Percentiles rank a stretch among this genome's conserved stretches.
Conservation (phyloP, 2,888 invertebrate genomes). For the Chrysomela aeneicollis region DNA sequence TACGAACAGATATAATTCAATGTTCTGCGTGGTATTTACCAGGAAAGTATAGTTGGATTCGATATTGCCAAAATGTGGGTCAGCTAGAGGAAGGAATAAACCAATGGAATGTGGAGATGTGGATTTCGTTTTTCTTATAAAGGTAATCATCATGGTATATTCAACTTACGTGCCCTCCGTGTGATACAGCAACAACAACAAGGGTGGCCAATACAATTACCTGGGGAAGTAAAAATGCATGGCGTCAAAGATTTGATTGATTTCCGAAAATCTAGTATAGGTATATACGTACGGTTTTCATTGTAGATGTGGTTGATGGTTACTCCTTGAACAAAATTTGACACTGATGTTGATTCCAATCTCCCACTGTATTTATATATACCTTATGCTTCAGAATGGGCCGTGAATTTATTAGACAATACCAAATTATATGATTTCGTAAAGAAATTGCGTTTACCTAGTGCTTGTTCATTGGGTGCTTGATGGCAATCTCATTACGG, state of each 20-base stretch:
- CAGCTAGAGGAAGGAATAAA: too few relatives aligned
- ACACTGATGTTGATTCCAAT: not conserved
- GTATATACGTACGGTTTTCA: not conserved
- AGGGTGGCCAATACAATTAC: not conserved
- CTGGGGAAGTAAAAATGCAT: not conserved
- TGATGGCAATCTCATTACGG: not conserved
- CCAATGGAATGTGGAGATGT: too few relatives aligned
- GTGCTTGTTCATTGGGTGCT: not conserved
- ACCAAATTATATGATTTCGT: not conserved
- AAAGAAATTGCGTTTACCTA: not conserved
- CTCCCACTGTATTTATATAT: not conserved
- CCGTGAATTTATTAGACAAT: not conserved
- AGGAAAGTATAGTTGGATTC: too few relatives aligned
- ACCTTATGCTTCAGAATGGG: not conserved
- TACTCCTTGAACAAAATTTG: not conserved
- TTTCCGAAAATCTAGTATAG: not conserved
- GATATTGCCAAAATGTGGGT: too few relatives aligned
- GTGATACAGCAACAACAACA: not conserved
- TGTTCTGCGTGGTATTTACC: too few relatives aligned
- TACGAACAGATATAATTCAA: too few relatives aligned
- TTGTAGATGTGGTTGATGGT: not conserved
- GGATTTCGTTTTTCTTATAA: too few relatives aligned
- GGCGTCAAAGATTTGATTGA: too few relatives aligned
- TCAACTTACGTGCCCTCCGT: not conserved
- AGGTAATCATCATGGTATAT: too few relatives aligned